Base-by-base conservation (phyloP, 2,888 invertebrate species). In the Eucera pruinosa region DNA sequence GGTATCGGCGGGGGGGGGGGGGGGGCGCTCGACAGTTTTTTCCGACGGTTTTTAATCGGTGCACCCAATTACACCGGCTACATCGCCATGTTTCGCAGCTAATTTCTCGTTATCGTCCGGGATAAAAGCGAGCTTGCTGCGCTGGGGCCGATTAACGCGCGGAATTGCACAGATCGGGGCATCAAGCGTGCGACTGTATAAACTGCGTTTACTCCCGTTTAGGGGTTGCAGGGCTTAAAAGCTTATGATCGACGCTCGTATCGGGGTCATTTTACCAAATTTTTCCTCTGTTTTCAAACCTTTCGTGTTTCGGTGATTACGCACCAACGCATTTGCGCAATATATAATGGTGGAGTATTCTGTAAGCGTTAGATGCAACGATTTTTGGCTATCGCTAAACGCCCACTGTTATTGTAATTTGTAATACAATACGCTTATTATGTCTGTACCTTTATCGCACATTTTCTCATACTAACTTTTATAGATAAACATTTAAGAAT, bases 31-130 rank as follows among this genome's bases (percentile, higher is more conserved):
- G 47, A 72, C 52, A n/a, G 55, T 57, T 84, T 84, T 71, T 69
- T 11, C 68, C 57, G n/a, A 62, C 65, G 50, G 43, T 70, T 83
- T 80, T 84, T 82, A 69, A 82, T 80, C 77, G 70, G 68, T 80
- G 54, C 73, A 47, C 58, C 66, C 73, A 80, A 75, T 84, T 80
- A 78, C 81, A 64, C 73, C 43, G 54, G 9, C 30, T 41, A 55
- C 58, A 43, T 57, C 58, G 45, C 25, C 39, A 39, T 73, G 55
- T 68, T 82, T 73, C 75, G 45, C 47, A 76, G 60, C 64, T 81
- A 82, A 86, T 84, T 83, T 83, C 67, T 75, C 80, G 68, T 84
- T 86, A 76, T 71, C 71, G 69, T 52, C 4, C 39, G n/a, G 67
- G 64, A 69, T 79, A 75, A 74, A 75, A 73, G 69, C 78, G 47